Conservation (phyloP, 2,888 invertebrate genomes). For the Poecilus cupreus region DNA sequence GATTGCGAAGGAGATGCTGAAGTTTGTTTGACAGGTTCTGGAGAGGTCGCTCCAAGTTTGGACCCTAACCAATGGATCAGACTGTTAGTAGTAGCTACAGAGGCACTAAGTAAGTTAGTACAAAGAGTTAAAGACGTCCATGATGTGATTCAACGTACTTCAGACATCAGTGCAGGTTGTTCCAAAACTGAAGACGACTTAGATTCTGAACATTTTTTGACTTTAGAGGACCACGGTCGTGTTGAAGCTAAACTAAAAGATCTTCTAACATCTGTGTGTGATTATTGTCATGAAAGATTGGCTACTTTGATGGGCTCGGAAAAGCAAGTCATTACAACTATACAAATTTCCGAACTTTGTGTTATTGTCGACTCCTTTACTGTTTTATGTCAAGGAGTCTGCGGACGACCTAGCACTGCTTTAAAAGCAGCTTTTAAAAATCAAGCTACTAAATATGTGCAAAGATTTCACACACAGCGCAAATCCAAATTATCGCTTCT, state of each 20-base stretch:
- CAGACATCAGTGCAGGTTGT: conserved; percentile 79
- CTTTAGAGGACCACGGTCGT: conserved; percentile 80
- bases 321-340: conserved; percentile 83
- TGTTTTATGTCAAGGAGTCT: conserved; percentile 83
- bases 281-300: conserved; percentile 94
- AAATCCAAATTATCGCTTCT: conserved; percentile 89
- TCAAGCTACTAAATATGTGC: conserved; percentile 93
- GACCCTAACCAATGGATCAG: conserved; percentile 71
- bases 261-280: conserved; percentile 87
- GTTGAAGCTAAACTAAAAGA: conserved; percentile 84
- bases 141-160: conserved; percentile 85
- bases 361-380: conserved; percentile 87
- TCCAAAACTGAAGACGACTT: conserved; percentile 66
- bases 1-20: conserved; percentile 76
- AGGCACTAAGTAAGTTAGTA: conserved; percentile 77
- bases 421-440: conserved; percentile 88
- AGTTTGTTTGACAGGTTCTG: conserved; percentile 75
- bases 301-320: conserved; percentile 89
- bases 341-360: conserved; percentile 85
- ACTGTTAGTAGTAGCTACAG: conserved; percentile 69
- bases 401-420: conserved; percentile 85
- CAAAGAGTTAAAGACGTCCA: conserved; percentile 84
- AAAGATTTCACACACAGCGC: conserved; percentile 91
- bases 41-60: conserved; percentile 70
- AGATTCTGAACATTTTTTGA: conserved; percentile 81